Conservation (phyloP, 2,888 invertebrate genomes). For the Spodoptera littoralis region DNA sequence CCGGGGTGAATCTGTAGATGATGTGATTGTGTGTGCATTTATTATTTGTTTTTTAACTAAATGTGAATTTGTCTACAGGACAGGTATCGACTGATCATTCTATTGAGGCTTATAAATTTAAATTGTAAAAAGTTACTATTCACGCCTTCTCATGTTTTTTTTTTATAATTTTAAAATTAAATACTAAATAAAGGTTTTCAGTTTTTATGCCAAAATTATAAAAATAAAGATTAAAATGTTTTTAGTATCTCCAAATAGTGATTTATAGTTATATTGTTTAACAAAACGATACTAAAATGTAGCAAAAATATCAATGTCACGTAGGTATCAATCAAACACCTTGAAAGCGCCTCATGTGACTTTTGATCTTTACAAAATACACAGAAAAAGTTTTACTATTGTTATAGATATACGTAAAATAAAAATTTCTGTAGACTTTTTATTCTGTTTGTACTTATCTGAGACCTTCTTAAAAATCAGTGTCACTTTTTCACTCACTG, state of each 20-base stretch:
- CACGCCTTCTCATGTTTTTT: too few species aligned
- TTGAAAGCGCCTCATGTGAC: slow-evolving; percentile 47
- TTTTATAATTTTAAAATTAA: too few species aligned
- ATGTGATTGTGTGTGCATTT: too few species aligned
- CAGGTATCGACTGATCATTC: too few species aligned
- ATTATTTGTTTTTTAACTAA: too few species aligned
- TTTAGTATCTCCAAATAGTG: neutral
- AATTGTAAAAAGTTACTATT: too few species aligned
- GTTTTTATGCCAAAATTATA: too few species aligned
- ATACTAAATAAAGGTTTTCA: too few species aligned
- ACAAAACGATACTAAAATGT: slow-evolving; percentile 15
- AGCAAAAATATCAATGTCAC: slow-evolving; percentile 20
- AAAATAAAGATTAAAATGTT: neutral
- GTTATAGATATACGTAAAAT: slow-evolving; percentile 7
- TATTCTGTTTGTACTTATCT: slow-evolving; percentile 19
- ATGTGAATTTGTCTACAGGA: too few species aligned
- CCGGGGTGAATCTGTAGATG: too few species aligned
- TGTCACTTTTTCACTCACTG: slow-evolving; percentile 6
- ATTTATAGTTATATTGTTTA: slow-evolving; percentile 6
- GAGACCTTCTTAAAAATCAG: slow-evolving; percentile 3
- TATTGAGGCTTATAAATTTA: too few species aligned
- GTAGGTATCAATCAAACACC: slow-evolving; percentile 46
- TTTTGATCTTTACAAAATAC: slow-evolving; percentile 39
- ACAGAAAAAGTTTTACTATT: slow-evolving; percentile 39
- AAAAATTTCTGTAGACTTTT: slow-evolving; percentile 4